phyloP scores from a whole-genome alignment of 2,888 invertebrate genomes.

The Odiellus spinosus region DNA sequence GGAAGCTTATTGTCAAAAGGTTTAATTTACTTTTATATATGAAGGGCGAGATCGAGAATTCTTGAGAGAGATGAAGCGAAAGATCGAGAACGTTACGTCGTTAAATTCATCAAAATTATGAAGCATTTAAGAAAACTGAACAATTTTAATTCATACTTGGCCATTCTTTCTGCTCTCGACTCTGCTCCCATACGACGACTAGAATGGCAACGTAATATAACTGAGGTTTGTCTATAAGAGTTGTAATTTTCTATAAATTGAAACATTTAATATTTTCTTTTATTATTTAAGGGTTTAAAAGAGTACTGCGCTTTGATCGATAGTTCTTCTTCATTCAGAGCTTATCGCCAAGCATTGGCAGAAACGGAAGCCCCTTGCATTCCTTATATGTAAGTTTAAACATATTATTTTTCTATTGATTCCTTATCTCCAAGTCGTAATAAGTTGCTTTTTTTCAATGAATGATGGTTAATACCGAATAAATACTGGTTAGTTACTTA shows the following conservation, averaged over 20 bases:
- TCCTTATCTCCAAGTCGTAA: no score
- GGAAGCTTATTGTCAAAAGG: no score
- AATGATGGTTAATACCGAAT: no score
- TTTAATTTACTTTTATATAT: no score
- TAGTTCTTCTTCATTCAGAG: slow-evolving; percentile 90
- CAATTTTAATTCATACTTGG: slow-evolving; percentile 96
- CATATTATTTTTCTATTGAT: slow-evolving; percentile 7
- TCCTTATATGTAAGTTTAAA: slow-evolving; percentile 78
- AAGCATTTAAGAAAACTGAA: slow-evolving; percentile 90
- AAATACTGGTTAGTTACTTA: no score
- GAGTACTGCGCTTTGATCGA: slow-evolving; percentile 94
- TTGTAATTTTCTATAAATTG: background rate
- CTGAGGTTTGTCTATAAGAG: slow-evolving; percentile 40
- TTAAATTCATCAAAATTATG: slow-evolving; percentile 96
- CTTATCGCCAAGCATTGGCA: slow-evolving; percentile 84
- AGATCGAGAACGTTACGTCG: slow-evolving; percentile 83
- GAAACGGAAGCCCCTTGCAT: slow-evolving; percentile 96
- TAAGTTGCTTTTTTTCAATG: no score
- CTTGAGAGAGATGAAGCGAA: slow-evolving; percentile 79
- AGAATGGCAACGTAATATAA: slow-evolving; percentile 82
- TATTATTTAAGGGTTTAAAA: slow-evolving; percentile 45
- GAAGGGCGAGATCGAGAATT: slow-evolving; percentile 73
- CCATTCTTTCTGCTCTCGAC: slow-evolving; percentile 86
- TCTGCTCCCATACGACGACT: slow-evolving; percentile 83
- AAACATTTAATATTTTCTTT: slow-evolving; percentile 2